Percentiles rank a stretch among this genome's conserved stretches.
phyloP scores from a whole-genome alignment of 2,113 vertebrate species.

The Microcebus griseorufus region DNA sequence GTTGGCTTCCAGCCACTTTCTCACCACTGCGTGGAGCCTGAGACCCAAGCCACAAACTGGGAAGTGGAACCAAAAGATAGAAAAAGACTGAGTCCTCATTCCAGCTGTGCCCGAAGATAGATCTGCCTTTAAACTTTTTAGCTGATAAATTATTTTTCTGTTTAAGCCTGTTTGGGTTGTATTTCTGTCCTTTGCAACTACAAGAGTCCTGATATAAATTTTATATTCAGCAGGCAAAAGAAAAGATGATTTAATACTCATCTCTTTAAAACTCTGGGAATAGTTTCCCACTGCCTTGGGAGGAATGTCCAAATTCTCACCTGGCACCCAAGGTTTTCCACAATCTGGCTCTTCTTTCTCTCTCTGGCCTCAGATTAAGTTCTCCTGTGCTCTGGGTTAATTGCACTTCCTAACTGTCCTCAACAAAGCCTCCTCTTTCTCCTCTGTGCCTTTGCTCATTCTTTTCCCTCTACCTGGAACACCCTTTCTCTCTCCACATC shows the following conservation, averaged over 20 bases:
- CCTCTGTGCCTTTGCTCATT: neutral
- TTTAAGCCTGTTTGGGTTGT: neutral
- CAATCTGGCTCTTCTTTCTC: neutral
- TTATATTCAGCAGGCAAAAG: neutral
- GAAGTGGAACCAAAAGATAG: neutral
- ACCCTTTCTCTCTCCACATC: neutral
- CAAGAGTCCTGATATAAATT: neutral
- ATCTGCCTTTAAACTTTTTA: neutral
- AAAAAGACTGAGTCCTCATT: neutral
- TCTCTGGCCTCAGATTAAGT: neutral
- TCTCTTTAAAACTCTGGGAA: neutral
- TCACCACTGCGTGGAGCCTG: neutral
- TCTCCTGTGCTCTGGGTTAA: neutral
- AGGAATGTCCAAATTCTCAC: neutral
- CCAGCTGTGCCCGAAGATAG: neutral
- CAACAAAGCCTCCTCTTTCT: neutral
- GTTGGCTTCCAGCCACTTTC: neutral
- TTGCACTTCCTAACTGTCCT: neutral
- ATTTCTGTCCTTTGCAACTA: neutral
- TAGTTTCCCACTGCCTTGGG: neutral
- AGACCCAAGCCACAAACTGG: neutral
- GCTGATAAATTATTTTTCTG: neutral
- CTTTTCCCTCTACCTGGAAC: neutral
- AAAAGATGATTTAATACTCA: neutral
- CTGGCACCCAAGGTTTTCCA: neutral